phyloP scores from a whole-genome alignment of 1,140 invertebrate species.

The Drosophila repletoides region DNA sequence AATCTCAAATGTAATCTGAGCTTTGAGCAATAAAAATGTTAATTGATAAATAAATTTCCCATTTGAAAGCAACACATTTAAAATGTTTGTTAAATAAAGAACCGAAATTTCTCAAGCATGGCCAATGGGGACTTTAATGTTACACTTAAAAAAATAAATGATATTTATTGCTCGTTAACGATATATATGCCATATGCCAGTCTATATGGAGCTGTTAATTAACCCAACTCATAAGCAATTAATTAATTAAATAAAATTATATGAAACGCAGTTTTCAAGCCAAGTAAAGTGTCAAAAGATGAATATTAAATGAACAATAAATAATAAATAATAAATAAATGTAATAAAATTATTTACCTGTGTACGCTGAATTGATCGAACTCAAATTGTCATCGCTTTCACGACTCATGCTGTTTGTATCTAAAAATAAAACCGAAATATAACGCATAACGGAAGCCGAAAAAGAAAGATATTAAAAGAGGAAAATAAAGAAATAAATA shows the following conservation, averaged over 20 bases:
- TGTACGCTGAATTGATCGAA: constrained; percentile 80
- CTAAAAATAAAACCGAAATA: constrained; percentile 68
- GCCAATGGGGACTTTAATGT: not conserved
- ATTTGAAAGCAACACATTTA: too few relatives aligned
- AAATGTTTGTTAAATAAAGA: too few relatives aligned
- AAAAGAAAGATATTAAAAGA: constrained; percentile 35
- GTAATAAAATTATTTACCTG: constrained; percentile 66
- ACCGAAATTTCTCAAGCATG: too few relatives aligned
- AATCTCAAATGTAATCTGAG: too few relatives aligned
- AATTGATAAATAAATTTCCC: too few relatives aligned
- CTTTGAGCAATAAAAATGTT: too few relatives aligned
- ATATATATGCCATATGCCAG: not conserved
- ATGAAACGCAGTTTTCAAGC: constrained; percentile 49
- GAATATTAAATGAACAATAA: constrained; percentile 13
- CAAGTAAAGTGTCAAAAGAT: constrained; percentile 25
- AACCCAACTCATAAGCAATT: constrained; percentile 10
- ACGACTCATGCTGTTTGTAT: constrained; percentile 81
- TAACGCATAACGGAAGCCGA: constrained; percentile 47
- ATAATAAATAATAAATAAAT: constrained; percentile 36
- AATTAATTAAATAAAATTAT: constrained; percentile 33
- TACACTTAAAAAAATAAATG: not conserved
- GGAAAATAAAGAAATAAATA: constrained; percentile 31
- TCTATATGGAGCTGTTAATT: constrained; percentile 24
- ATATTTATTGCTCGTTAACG: too few relatives aligned
- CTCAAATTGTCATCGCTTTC: constrained; percentile 82